Conservation (phyloP, 1,140 invertebrate genomes). For the Tetragonula clypearis region DNA sequence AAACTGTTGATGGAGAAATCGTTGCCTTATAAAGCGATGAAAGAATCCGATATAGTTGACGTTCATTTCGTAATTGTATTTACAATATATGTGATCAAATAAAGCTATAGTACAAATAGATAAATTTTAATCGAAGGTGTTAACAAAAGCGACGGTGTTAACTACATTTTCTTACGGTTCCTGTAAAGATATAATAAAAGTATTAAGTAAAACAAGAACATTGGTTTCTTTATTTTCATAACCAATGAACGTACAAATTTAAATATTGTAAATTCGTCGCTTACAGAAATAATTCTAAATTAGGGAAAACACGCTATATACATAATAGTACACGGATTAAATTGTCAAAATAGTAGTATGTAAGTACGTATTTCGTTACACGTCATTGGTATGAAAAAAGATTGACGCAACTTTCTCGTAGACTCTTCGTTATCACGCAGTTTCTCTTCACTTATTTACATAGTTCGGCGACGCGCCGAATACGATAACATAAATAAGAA, state of each 20-base stretch:
- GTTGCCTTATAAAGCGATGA: constrained; percentile 54
- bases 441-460: constrained; percentile 61
- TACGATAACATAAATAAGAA: constrained; percentile 62
- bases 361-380: not conserved
- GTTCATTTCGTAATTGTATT: constrained; percentile 26
- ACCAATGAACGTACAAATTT: constrained; percentile 48
- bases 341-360: not conserved
- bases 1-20: constrained; percentile 29
- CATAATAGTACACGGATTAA: constrained; percentile 70
- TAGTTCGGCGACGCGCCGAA: constrained; percentile 42
- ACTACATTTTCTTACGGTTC: not conserved
- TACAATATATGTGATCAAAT: not conserved
- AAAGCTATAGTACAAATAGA: not conserved
- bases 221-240: constrained; percentile 58
- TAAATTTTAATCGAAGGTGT: no score
- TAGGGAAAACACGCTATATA: constrained; percentile 71
- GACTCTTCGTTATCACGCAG: not conserved
- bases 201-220: constrained; percentile 61
- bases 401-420: not conserved
- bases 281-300: constrained; percentile 55
- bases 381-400: constrained; percentile 13
- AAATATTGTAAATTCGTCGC: constrained; percentile 45
- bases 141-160: not conserved
- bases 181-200: not conserved
- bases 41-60: constrained; percentile 36